phyloP scores from a whole-genome alignment of 2,797 vertebrate species.

The Cygnus olor region DNA sequence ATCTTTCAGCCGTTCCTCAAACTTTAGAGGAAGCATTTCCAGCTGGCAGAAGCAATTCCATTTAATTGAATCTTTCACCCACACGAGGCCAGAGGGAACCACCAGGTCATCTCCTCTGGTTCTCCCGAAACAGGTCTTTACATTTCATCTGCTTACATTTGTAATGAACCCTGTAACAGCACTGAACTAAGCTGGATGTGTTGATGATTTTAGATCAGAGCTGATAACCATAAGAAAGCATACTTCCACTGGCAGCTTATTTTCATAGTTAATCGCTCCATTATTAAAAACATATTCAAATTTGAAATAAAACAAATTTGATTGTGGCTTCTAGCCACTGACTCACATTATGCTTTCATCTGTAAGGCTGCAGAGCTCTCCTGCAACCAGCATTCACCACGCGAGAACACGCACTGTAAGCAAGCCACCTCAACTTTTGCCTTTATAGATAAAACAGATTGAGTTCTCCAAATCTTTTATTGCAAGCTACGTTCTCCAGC shows the following conservation, averaged over 20 bases:
- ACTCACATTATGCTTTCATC: neutral
- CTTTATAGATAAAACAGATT: neutral
- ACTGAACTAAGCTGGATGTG: neutral
- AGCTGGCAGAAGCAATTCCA: neutral
- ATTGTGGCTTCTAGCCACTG: neutral
- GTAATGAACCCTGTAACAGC: neutral
- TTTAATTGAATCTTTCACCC: neutral
- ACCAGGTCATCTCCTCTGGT: neutral
- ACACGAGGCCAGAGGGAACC: neutral
- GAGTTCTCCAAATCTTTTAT: neutral
- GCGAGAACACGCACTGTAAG: neutral
- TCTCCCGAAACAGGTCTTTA: neutral
- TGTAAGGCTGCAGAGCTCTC: neutral
- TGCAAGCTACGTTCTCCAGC: neutral
- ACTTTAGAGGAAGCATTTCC: neutral
- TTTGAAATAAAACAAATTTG: neutral
- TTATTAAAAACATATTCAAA: constrained; percentile 29
- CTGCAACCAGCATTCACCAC: neutral
- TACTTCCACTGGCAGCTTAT: neutral
- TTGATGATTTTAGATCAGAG: neutral
- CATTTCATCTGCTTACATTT: neutral
- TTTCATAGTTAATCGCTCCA: constrained; percentile 24
- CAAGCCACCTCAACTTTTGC: neutral
- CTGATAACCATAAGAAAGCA: constrained; percentile 18
- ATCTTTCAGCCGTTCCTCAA: neutral